Evolutionary conservation across 2,797 vertebrate species (phyloP), one percentile per base, ranked within the genome.

Genomic region (Hydrocynus forskahlii): DNA sequence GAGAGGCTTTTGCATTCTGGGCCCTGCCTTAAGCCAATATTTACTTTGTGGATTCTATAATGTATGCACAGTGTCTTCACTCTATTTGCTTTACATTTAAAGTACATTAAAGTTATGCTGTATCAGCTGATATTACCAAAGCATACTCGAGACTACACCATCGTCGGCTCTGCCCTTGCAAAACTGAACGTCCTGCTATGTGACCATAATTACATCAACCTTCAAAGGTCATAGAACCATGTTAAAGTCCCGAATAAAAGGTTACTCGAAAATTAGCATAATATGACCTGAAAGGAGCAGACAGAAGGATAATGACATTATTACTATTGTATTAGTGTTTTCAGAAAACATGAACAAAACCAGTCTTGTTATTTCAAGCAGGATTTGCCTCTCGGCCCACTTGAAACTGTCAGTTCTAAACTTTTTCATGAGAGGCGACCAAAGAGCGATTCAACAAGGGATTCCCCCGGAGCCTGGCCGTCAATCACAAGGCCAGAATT

Each of bases 1-100:
- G 52, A 76, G 29, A 60, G 29, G 16, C 60, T 72, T 55, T 16
- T 19, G 23, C 5, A 21, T 17, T 13, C 19, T 16, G 52, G 16
- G 52, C 13, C 52, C 35, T 59, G 17, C 72, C 72, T 79, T 76
- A 59, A 66, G 83, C 60, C 72, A 75, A 81, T 59, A 81, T 78
- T 66, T 57, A 57, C 35, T 48, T 48, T 69, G 45, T 52, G 35
- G 40, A 63, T 43, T 23, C 43, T 23, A 45, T 77, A 40, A 40
- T 71, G 21, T 77, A 38, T 45, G 67, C 17, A 14, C 19, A 43
- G 17, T 54, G 29, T 45, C 25, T 48, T 63, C 19, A 60, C 23
- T 40, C 63, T 75, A 23, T 74, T 77, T 82, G 75, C 35, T 71
- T 64, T 81, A 38, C n/a, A 23, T 68, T 63, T 72, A 78, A 68